Conservation (phyloP, 2,888 invertebrate genomes). For the Odontomyia ornata region DNA sequence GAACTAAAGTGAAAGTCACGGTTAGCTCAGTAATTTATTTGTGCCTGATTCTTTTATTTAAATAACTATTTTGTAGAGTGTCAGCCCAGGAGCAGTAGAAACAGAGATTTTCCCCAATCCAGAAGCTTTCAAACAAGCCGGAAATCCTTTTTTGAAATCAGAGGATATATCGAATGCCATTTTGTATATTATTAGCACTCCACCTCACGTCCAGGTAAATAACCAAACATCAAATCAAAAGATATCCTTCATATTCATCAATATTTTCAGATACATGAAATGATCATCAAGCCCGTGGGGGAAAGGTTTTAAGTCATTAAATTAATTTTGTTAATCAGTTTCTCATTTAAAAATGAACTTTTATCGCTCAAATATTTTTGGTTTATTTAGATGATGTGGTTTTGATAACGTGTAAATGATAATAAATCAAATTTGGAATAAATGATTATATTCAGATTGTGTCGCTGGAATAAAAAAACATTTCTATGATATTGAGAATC, state of each 20-base stretch:
- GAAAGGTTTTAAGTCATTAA: conserved; percentile 56
- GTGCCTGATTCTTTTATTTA: not conserved
- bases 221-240: not conserved
- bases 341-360: no score
- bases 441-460: no score
- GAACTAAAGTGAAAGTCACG: conserved; percentile 59
- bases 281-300: conserved; percentile 60
- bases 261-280: conserved; percentile 57
- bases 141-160: conserved; percentile 51
- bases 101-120: conserved; percentile 56
- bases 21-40: conserved; percentile 52
- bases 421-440: no score
- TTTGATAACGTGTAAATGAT: no score
- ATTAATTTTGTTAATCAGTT: no score
- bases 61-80: conserved; percentile 54
- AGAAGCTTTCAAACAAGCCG: not conserved
- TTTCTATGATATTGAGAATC: no score
- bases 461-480: no score
- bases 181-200: conserved; percentile 58
- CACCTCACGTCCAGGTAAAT: conserved; percentile 59
- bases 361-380: no score
- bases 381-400: no score
- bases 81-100: conserved; percentile 61
- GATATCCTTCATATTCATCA: not conserved
- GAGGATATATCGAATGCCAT: conserved; percentile 44